Evolutionary conservation across 2,888 invertebrate genomes (phyloP), one percentile per base, ranked within the genome.

Genomic region (Campoplex nolae): DNA sequence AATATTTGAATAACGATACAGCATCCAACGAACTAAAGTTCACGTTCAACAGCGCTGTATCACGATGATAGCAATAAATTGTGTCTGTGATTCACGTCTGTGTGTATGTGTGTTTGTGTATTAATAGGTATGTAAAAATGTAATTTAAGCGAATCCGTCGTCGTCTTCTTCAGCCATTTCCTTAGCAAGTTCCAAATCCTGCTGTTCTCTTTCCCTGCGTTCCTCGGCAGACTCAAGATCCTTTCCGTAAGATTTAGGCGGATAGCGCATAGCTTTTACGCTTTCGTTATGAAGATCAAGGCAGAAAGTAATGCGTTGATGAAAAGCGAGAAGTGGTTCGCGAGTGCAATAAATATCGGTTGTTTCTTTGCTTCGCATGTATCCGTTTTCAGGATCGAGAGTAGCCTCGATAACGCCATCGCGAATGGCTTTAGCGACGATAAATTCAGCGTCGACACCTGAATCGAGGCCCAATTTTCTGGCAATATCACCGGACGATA

Each of bases 151-250:
- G 93, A 97, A 97, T 89, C 97, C 97, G 95, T 98, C 98, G 95
- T 99, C 99, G 95, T 99, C 99, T 94, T 99, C 99, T 93, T 99
- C 99, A 9, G 99, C 99, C 97, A 99, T 99, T 95, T 99, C 99
- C 95, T 99, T 99, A n/a, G 99, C 99, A 91, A 99, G 96, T 94
- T 99, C 99, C 92, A 99, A 95, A 95, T 99, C 99, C 95, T 99
- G 99, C 93, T 99, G 99, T 94, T 99, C 99, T 78, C 99, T 95
- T 94, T 99, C 99, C 84, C 99, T 96, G 76, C 99, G 96, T 92
- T 99, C 99, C 95, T 99, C 99, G 23, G 99, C 99, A 91, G 98
- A 99, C 94, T 99, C 99, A 86, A 99, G 95, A 94, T 99, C 99
- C 93, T 99, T 99, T 32, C 99, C 99, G 95, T 99, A 99, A 0